Evolutionary conservation across 2,113 vertebrate species (phyloP), one percentile per base, ranked within the genome.

Genomic region (Poecile atricapillus): DNA sequence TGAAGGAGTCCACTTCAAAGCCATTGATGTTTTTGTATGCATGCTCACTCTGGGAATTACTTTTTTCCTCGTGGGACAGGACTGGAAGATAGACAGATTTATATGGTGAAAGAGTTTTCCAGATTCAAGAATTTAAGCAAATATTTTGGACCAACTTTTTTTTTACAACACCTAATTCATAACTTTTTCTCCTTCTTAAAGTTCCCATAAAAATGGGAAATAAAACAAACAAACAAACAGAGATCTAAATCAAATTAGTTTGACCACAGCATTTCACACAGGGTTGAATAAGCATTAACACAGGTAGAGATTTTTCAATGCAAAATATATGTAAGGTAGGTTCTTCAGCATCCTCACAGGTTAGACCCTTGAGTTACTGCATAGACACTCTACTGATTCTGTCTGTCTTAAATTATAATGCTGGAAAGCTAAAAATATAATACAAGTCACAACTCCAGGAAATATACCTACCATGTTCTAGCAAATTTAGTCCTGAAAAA

Each of bases 401-500:
- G 12, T n/a, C 46, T 31, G 1, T 85, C 55, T 87, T 62, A 81
- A 88, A 59, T 64, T 67, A 43, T 37, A 53, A 20, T 43, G 18
- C 21, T 89, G 35, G 18, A 81, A 87, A 77, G 14, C 22, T 79
- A 71, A 91, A 76, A 64, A 47, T 83, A 44, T 31, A 70, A 70
- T 46, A 68, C 30, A 90, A 93, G 31, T 49, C 79, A 37, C 46
- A 79, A 37, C 10, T 87, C 28, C 43, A 49, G 52, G 70, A 47
- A 80, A 80, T 67, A 80, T 52, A 80, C 20, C 25, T 83, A 62
- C 53, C 46, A 22, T 76, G 43, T 83, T 89, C 43, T 39, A 43
- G 55, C 41, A 97, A 87, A 89, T 89, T 83, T 77, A 70, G 17
- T 35, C 14, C 20, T 60, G 58, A 89, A 89, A 94, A 91, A 58